phyloP scores from a whole-genome alignment of 1,140 invertebrate genomes.

The Caenorhabditis latens region DNA sequence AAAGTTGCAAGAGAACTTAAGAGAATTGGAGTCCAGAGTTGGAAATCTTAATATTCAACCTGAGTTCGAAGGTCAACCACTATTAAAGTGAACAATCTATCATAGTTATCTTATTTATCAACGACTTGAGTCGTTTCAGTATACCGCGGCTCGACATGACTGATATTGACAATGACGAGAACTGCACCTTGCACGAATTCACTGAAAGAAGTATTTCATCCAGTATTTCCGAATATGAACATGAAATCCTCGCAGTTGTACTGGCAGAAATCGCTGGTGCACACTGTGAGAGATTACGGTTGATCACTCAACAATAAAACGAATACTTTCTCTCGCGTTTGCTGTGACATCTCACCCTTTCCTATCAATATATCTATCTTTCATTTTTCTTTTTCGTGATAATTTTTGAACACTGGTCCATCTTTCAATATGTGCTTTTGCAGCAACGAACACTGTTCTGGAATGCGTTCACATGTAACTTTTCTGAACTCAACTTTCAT shows the following conservation, averaged over 20 bases:
- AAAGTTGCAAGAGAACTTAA: constrained; percentile 7
- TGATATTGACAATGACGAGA: constrained; percentile 25
- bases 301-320: neutral
- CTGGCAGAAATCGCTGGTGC: constrained; percentile 33
- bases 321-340: neutral
- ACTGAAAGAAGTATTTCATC: constrained; percentile 21
- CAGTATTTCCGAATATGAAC: constrained; percentile 6
- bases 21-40: neutral
- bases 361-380: neutral
- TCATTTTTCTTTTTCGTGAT: neutral
- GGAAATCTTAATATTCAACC: neutral
- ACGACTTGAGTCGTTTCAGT: constrained; percentile 33
- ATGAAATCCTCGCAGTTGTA: constrained; percentile 12
- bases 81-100: constrained; percentile 29
- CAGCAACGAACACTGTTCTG: too few species aligned
- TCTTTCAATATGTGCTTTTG: neutral
- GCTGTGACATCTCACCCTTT: neutral
- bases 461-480: too few species aligned
- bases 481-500: too few species aligned
- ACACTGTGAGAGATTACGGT: constrained; percentile 31
- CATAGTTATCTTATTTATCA: neutral
- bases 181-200: constrained; percentile 9
- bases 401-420: neutral
- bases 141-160: constrained; percentile 41
- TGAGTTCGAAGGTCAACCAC: neutral